These are phyloP conservation scores for Eutrigla gurnardus DNA, from an alignment of 2,797 vertebrate genomes.

Conservation along the genomic window DNA sequence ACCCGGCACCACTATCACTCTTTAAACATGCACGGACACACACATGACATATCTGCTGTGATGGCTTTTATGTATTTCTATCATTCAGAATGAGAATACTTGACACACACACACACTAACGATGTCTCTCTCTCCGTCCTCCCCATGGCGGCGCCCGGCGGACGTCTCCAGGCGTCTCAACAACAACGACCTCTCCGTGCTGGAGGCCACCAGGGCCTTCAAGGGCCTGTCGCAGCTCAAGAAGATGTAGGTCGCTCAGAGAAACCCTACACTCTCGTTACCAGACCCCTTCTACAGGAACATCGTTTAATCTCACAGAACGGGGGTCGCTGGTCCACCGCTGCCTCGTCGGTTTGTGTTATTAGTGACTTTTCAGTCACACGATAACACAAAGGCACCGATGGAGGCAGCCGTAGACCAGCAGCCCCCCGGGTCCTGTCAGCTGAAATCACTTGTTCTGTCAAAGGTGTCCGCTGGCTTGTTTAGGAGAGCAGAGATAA, in stretches of 20 bases:
- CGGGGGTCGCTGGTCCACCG: too few species aligned
- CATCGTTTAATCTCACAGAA: too few species aligned
- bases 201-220: constrained; percentile 95
- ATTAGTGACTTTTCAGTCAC: neutral
- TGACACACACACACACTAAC: constrained; percentile 39
- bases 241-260: constrained; percentile 90
- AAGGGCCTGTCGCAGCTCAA: constrained; percentile 93
- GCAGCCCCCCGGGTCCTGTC: neutral
- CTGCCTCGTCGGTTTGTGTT: neutral
- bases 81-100: too few species aligned
- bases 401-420: neutral
- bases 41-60: too few species aligned
- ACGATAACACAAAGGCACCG: too few species aligned
- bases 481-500: neutral
- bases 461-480: neutral
- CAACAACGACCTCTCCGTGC: constrained; percentile 94
- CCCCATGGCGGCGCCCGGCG: constrained; percentile 11
- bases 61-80: too few species aligned
- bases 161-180: constrained; percentile 88
- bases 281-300: too few species aligned
- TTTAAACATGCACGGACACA: neutral
- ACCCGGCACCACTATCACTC: neutral
- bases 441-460: neutral
- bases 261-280: constrained; percentile 24
- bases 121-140: constrained; percentile 15